phyloP scores from a whole-genome alignment of 2,888 invertebrate species.

The Eurytoma adleriae region DNA sequence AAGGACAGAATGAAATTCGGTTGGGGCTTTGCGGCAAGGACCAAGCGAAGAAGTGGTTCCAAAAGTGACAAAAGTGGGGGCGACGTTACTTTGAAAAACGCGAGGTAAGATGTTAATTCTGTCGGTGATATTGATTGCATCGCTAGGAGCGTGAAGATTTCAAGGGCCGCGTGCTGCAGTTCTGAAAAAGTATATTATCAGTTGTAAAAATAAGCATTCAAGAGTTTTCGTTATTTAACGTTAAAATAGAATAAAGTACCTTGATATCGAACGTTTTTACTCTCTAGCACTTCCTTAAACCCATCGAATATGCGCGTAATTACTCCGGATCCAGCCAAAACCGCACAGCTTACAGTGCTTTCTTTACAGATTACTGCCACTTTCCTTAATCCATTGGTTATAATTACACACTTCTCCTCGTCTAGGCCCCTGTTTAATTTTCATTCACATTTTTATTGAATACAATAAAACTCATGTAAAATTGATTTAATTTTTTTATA shows the following conservation, averaged over 20 bases:
- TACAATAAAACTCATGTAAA: slow-evolving; percentile 13
- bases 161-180: slow-evolving; percentile 82
- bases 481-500: slow-evolving; percentile 24
- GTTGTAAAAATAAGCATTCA: not conserved
- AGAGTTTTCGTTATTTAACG: not conserved
- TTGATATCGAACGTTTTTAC: slow-evolving; percentile 67
- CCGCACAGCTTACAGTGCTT: slow-evolving; percentile 74
- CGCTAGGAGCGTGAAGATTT: slow-evolving; percentile 80
- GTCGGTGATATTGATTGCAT: slow-evolving; percentile 77
- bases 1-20: slow-evolving; percentile 80
- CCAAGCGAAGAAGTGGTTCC: slow-evolving; percentile 76
- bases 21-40: slow-evolving; percentile 77
- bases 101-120: slow-evolving; percentile 80
- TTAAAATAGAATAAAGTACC: slow-evolving; percentile 61
- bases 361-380: slow-evolving; percentile 74
- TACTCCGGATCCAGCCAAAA: slow-evolving; percentile 74
- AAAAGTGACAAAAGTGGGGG: slow-evolving; percentile 80
- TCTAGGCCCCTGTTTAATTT: slow-evolving; percentile 65
- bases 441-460: too few species aligned
- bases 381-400: slow-evolving; percentile 71
- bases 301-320: slow-evolving; percentile 74
- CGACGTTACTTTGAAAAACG: slow-evolving; percentile 78
- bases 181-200: slow-evolving; percentile 74
- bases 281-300: slow-evolving; percentile 70
- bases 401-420: slow-evolving; percentile 65